Evolutionary conservation across 2,797 vertebrate genomes (phyloP).

Genomic region (Peromyscus nudipes): DNA sequence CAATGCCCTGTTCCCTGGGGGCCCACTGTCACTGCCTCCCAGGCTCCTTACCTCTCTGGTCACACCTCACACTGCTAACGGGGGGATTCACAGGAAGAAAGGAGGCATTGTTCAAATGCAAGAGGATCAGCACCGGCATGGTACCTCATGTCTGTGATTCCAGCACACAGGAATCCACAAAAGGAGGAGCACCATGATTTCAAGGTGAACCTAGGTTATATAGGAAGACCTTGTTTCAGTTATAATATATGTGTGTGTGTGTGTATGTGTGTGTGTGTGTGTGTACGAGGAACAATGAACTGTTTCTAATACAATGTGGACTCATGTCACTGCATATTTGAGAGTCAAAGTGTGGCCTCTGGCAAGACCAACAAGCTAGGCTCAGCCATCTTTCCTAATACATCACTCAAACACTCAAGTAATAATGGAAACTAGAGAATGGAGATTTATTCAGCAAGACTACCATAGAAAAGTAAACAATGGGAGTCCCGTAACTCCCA

Average conservation of each 20-base stretch:
- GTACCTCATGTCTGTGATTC: background rate
- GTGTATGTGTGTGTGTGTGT: background rate
- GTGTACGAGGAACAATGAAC: background rate
- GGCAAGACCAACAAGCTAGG: background rate
- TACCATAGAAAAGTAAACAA: background rate
- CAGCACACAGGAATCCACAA: background rate
- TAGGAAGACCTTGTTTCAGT: background rate
- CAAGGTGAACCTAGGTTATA: background rate
- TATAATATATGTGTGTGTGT: background rate
- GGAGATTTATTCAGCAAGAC: background rate
- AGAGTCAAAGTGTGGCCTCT: background rate
- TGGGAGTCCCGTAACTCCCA: background rate
- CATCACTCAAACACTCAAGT: background rate
- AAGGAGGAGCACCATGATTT: background rate
- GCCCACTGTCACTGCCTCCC: background rate
- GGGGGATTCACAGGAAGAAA: background rate
- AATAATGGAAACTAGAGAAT: background rate
- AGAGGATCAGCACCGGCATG: background rate
- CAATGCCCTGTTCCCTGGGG: background rate
- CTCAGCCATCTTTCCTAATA: background rate
- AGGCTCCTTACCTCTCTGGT: slow-evolving; percentile 3
- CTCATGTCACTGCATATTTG: background rate
- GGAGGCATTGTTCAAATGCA: background rate
- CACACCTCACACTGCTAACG: slow-evolving; percentile 12
- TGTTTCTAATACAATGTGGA: background rate